These are phyloP conservation scores for Clepsis dumicolana DNA, from an alignment of 2,888 invertebrate genomes.

Conservation along the genomic window DNA sequence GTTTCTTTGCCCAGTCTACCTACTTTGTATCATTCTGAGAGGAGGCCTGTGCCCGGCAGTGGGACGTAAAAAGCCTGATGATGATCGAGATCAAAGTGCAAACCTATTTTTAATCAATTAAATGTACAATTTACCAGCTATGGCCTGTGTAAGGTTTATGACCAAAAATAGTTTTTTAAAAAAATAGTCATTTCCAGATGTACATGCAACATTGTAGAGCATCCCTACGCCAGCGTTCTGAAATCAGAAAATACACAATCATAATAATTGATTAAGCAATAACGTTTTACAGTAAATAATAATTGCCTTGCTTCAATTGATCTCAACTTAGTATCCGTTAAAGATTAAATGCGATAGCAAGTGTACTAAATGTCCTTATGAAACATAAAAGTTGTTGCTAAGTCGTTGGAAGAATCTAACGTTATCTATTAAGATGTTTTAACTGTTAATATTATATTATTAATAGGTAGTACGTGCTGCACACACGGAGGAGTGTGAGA, in stretches of 20 bases:
- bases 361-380: neutral
- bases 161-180: constrained; percentile 38
- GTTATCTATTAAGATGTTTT: too few species aligned
- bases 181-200: constrained; percentile 40
- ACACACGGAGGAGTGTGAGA: too few species aligned
- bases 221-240: constrained; percentile 41
- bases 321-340: neutral
- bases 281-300: neutral
- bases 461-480: too few species aligned
- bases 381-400: neutral
- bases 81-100: neutral
- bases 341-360: neutral
- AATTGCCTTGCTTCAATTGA: neutral
- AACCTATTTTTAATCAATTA: neutral
- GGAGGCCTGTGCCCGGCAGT: too few species aligned
- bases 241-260: constrained; percentile 11
- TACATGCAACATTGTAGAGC: constrained; percentile 32
- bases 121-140: constrained; percentile 33
- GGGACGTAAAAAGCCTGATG: too few species aligned
- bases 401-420: too few species aligned
- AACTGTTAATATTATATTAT: too few species aligned
- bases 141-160: constrained; percentile 35
- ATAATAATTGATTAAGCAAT: neutral
- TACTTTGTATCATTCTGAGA: too few species aligned
- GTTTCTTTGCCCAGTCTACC: too few species aligned